Evolutionary conservation across 2,113 vertebrate species (phyloP).

Genomic region (Brevimyrus niger): DNA sequence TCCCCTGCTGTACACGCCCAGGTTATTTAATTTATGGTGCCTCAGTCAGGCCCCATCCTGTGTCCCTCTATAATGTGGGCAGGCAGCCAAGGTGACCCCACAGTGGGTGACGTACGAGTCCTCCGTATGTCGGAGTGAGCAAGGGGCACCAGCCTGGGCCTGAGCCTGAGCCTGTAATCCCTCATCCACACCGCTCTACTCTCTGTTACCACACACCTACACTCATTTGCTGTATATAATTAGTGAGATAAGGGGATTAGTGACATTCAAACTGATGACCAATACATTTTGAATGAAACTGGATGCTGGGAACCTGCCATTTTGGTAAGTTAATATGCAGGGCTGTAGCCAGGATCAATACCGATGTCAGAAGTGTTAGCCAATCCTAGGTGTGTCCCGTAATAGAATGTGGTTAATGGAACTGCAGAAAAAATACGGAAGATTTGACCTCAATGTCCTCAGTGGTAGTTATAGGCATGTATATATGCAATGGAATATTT

Average conservation of each 20-base stretch:
- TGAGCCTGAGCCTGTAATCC: neutral
- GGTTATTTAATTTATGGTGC: neutral
- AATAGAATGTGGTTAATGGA: neutral
- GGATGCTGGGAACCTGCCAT: neutral
- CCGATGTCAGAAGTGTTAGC: neutral
- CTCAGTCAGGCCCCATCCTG: neutral
- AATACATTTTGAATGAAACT: neutral
- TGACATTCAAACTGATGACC: neutral
- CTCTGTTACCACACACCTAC: neutral
- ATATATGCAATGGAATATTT: neutral
- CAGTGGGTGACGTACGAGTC: neutral
- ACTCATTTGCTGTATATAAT: neutral
- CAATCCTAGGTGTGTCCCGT: neutral
- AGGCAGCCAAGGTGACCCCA: neutral
- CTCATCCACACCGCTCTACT: neutral
- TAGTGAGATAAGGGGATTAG: neutral
- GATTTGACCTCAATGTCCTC: neutral
- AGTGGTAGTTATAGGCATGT: neutral
- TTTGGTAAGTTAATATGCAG: neutral
- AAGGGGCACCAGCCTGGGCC: neutral
- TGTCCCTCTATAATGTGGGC: neutral
- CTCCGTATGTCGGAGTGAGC: neutral
- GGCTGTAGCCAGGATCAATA: neutral
- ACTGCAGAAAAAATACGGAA: neutral
- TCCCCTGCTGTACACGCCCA: neutral